Conservation (phyloP, 2,113 vertebrate genomes). For the Cyphomyrus plagiostoma region DNA sequence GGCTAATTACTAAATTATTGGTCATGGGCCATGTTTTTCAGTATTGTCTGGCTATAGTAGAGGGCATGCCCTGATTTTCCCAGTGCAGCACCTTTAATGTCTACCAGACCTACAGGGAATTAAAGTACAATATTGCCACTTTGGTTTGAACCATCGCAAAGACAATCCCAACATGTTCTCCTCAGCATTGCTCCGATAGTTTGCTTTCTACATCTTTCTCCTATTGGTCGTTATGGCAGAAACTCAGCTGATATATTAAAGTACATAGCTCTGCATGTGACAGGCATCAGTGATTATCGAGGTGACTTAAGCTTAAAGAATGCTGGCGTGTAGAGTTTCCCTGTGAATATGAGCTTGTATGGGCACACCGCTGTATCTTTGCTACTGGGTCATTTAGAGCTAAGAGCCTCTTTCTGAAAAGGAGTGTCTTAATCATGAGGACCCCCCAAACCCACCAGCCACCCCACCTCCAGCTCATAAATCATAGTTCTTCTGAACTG, state of each 20-base stretch:
- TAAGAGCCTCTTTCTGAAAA: constrained; percentile 29
- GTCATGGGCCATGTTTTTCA: constrained; percentile 8
- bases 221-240: neutral
- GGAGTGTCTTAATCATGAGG: constrained; percentile 32
- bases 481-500: constrained; percentile 23
- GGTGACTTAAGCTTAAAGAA: neutral
- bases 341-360: neutral
- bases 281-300: neutral
- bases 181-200: neutral
- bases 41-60: neutral
- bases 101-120: neutral
- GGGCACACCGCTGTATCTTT: neutral
- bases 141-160: neutral
- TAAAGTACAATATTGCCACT: neutral
- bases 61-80: neutral
- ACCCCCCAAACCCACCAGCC: neutral
- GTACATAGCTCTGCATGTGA: neutral
- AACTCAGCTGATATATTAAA: neutral
- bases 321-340: neutral
- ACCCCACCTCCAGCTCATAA: neutral
- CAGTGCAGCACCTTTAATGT: neutral
- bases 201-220: neutral
- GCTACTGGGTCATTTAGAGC: constrained; percentile 37
- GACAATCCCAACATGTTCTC: neutral
- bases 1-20: neutral